phyloP scores from a whole-genome alignment of 2,113 vertebrate species.

The Tinamus guttatus region DNA sequence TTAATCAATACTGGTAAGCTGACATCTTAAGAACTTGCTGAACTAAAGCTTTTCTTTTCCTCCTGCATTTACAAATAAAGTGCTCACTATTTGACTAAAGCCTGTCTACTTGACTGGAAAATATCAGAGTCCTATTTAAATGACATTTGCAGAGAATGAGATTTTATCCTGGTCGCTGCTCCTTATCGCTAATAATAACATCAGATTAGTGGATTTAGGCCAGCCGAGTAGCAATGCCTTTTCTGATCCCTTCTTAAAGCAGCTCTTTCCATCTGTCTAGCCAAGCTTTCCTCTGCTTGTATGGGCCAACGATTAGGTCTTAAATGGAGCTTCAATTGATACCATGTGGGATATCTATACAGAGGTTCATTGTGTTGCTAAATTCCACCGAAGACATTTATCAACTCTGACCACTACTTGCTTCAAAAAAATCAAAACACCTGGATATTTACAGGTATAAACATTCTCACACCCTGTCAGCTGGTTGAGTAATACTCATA shows the following conservation, averaged over 20 bases:
- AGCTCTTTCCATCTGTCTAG: conserved; percentile 80
- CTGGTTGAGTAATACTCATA: background rate
- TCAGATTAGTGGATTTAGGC: conserved; percentile 85
- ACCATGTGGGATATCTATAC: conserved; percentile 74
- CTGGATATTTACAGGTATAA: conserved; percentile 43
- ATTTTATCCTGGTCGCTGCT: conserved; percentile 80
- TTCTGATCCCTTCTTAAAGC: conserved; percentile 80
- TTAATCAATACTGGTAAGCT: conserved; percentile 81
- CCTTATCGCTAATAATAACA: conserved; percentile 84
- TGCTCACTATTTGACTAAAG: conserved; percentile 80
- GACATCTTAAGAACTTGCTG: conserved; percentile 79
- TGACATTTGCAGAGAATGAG: conserved; percentile 81
- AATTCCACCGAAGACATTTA: conserved; percentile 72
- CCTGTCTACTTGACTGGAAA: conserved; percentile 79
- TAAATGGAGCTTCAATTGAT: conserved; percentile 76
- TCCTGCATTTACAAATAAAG: conserved; percentile 81
- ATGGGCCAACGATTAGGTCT: conserved; percentile 74
- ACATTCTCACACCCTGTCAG: background rate
- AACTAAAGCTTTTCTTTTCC: conserved; percentile 76
- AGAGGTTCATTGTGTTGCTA: conserved; percentile 74
- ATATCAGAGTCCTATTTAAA: conserved; percentile 83
- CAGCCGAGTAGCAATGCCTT: conserved; percentile 74
- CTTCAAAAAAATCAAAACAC: conserved; percentile 49
- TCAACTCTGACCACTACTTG: conserved; percentile 66
- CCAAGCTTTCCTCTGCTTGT: conserved; percentile 71